A percentile compares a stretch with the other conserved stretches of the same genome.
Evolutionary conservation across 2,888 invertebrate genomes (phyloP).

Genomic region (Trichopoda pennipes): DNA sequence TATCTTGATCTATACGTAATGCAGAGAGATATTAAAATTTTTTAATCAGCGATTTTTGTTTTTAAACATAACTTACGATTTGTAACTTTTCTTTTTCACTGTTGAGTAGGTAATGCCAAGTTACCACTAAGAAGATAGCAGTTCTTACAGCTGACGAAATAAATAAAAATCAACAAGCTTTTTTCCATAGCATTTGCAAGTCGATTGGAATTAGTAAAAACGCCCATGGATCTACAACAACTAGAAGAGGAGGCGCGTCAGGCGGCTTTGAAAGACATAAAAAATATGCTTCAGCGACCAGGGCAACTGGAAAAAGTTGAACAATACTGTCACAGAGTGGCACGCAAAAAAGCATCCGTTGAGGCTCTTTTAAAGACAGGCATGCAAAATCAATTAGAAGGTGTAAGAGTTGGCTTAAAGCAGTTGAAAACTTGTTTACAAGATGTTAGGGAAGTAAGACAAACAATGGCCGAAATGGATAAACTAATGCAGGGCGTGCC

Average conservation of each 20-base stretch:
- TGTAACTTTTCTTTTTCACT: not conserved
- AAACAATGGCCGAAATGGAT: constrained; percentile 89
- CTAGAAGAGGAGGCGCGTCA: constrained; percentile 89
- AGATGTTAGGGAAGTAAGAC: constrained; percentile 89
- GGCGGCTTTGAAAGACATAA: constrained; percentile 91
- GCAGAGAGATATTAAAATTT: no score
- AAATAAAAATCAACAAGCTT: not conserved
- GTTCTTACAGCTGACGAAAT: constrained; percentile 20
- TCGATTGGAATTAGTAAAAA: not conserved
- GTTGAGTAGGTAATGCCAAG: not conserved
- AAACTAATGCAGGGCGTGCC: constrained; percentile 89
- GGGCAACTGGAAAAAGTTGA: constrained; percentile 95
- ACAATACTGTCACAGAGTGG: constrained; percentile 79
- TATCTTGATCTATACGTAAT: no score
- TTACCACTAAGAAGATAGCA: not conserved
- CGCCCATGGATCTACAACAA: constrained; percentile 83
- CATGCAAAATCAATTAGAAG: constrained; percentile 98
- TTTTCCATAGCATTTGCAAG: no score
- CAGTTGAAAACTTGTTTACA: constrained; percentile 92
- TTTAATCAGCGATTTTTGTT: no score
- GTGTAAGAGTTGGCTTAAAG: constrained; percentile 95
- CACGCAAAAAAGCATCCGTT: constrained; percentile 80
- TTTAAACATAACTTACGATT: no score
- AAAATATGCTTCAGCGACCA: constrained; percentile 95
- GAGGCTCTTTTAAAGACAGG: constrained; percentile 91